Conservation (phyloP, 2,888 invertebrate species). For the Adineta ricciae region DNA sequence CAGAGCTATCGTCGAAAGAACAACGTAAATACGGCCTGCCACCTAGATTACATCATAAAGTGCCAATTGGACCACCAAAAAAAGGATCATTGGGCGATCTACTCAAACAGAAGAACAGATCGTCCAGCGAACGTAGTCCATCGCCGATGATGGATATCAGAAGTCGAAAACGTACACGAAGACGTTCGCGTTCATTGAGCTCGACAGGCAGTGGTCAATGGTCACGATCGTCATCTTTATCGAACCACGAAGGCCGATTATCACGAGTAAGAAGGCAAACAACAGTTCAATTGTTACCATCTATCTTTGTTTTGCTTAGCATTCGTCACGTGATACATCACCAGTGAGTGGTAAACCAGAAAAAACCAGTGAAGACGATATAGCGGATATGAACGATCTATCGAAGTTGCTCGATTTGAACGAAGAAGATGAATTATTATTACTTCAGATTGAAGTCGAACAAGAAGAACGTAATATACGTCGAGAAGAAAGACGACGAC, state of each 20-base stretch:
- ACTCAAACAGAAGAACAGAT: not conserved
- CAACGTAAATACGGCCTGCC: not conserved
- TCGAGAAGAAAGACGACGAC: not conserved
- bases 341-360: not conserved
- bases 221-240: not conserved
- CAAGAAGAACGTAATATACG: slow-evolving; percentile 18
- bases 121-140: not conserved
- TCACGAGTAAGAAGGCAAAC: not conserved
- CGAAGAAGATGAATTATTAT: slow-evolving; percentile 22
- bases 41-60: not conserved
- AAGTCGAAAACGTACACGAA: not conserved
- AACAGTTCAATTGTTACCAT: too few species aligned
- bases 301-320: not conserved
- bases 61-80: not conserved
- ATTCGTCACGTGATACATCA: not conserved
- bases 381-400: slow-evolving; percentile 4
- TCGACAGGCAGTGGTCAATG: not conserved
- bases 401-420: not conserved
- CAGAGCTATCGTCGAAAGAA: not conserved
- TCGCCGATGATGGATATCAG: not conserved
- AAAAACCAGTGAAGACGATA: not conserved
- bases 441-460: slow-evolving; percentile 14
- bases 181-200: not conserved
- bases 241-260: not conserved
- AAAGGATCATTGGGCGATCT: slow-evolving; percentile 19